Evolutionary conservation across 2,113 vertebrate genomes (phyloP).

Genomic region (Origma solitaria): DNA sequence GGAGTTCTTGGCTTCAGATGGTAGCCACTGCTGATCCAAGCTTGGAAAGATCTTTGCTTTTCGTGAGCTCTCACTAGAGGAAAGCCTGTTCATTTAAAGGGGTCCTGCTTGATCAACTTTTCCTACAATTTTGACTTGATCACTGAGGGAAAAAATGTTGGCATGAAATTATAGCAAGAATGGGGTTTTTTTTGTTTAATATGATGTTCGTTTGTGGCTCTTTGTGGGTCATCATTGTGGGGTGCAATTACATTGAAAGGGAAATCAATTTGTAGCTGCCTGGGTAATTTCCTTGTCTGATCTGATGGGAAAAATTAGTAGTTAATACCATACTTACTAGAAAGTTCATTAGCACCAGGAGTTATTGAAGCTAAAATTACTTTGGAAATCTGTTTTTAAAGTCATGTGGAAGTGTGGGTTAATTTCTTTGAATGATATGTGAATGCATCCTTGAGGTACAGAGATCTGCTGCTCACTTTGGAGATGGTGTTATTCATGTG

Average conservation of each 20-base stretch:
- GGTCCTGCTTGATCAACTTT: background rate
- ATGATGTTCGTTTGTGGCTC: background rate
- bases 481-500: background rate
- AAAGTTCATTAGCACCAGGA: background rate
- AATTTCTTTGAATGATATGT: background rate
- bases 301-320: background rate
- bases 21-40: background rate
- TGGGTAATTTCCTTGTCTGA: background rate
- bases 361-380: background rate
- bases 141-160: background rate
- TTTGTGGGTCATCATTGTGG: background rate
- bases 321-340: background rate
- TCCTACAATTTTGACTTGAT: background rate
- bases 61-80: background rate
- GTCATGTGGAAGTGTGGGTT: background rate
- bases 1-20: background rate
- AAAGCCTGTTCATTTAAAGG: background rate
- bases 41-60: background rate
- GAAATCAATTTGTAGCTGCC: background rate
- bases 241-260: background rate
- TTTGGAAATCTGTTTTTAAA: background rate
- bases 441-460: background rate
- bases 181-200: background rate
- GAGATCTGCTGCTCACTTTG: background rate
- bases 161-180: background rate